Evolutionary conservation across 2,888 invertebrate genomes (phyloP).

Genomic region (Nomada fabriciana): DNA sequence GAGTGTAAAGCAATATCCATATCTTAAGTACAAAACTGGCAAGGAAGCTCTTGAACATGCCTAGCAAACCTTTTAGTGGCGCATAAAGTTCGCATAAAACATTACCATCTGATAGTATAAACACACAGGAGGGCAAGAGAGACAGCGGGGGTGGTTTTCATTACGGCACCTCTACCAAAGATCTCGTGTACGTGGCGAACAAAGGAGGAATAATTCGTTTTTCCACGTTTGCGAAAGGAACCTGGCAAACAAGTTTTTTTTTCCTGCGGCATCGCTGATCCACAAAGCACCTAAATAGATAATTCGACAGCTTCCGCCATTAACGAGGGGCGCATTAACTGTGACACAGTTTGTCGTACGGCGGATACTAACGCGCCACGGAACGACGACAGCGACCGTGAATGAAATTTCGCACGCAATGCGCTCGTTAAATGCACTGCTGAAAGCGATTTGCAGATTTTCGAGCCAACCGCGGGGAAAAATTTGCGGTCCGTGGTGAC

Average conservation of each 20-base stretch:
- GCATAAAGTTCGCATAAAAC: slow-evolving; percentile 34
- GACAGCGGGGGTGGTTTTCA: background rate
- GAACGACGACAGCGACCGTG: background rate
- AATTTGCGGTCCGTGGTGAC: background rate
- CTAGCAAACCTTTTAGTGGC: slow-evolving; percentile 41
- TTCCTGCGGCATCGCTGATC: too few species aligned
- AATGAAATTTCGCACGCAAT: slow-evolving; percentile 1
- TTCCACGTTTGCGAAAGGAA: background rate
- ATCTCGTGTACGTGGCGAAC: background rate
- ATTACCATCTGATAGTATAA: slow-evolving; percentile 15
- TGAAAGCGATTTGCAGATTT: slow-evolving; percentile 10
- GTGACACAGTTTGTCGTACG: background rate
- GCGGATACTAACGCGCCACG: background rate
- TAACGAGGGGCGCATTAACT: background rate
- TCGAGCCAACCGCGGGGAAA: background rate
- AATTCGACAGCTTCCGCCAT: background rate
- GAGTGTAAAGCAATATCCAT: slow-evolving; percentile 28
- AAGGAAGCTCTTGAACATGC: slow-evolving; percentile 22
- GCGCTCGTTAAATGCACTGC: slow-evolving; percentile 12
- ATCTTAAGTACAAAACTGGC: slow-evolving; percentile 20
- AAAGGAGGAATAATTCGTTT: background rate
- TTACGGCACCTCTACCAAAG: background rate
- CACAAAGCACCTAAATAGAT: background rate
- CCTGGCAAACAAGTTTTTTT: background rate
- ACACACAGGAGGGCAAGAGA: background rate